phyloP scores from a whole-genome alignment of 2,797 vertebrate genomes.

The Urophycis tenuis region DNA sequence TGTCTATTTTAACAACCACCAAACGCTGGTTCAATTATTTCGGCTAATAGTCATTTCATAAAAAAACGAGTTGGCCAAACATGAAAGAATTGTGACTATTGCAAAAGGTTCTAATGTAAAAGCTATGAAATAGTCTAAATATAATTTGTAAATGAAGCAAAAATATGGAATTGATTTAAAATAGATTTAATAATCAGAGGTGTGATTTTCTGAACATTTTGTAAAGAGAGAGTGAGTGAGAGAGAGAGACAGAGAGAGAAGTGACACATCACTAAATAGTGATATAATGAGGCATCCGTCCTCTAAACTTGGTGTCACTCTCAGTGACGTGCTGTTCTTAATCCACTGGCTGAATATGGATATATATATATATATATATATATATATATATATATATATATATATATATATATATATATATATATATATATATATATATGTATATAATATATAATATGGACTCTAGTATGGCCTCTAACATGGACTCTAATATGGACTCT shows the following conservation, averaged over 20 bases:
- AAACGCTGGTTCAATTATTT: background rate
- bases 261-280: background rate
- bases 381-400: no score
- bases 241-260: background rate
- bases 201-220: no score
- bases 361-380: no score
- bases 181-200: background rate
- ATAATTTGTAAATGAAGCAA: background rate
- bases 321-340: background rate
- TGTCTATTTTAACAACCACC: background rate
- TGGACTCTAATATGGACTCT: no score
- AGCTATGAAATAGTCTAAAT: background rate
- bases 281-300: background rate
- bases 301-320: background rate
- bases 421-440: no score
- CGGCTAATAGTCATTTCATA: background rate
- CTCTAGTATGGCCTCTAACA: no score
- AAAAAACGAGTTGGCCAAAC: background rate
- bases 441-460: no score
- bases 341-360: background rate
- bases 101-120: background rate
- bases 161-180: background rate
- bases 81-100: background rate
- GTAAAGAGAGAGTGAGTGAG: no score
- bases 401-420: no score